These are phyloP conservation scores for Drosophila simulans DNA, from an alignment of 1,140 invertebrate genomes.

Conservation along the genomic window DNA sequence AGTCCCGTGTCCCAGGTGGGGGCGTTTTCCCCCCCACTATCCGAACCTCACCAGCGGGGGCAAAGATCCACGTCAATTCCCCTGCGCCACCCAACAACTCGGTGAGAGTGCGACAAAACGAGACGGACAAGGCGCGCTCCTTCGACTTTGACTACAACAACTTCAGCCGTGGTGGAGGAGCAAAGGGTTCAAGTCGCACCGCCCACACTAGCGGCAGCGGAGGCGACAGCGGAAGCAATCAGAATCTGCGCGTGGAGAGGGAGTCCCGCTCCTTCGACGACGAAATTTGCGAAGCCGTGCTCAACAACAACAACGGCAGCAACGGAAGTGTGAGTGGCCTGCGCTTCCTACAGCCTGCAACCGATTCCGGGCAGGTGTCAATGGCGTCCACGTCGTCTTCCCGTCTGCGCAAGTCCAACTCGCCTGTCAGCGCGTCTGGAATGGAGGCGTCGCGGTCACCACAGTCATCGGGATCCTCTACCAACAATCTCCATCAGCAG, in stretches of 20 bases:
- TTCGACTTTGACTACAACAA: conserved; percentile 81
- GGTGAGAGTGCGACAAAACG: conserved; percentile 50
- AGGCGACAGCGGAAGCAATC: conserved; percentile 62
- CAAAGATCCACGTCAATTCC: conserved; percentile 29
- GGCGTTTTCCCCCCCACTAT: conserved; percentile 57
- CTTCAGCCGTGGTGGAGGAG: conserved; percentile 49
- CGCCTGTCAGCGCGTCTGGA: conserved; percentile 30
- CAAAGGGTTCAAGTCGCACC: conserved; percentile 14
- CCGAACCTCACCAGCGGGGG: conserved; percentile 35
- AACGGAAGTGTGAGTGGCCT: conserved; percentile 15
- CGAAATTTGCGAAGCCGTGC: conserved; percentile 71
- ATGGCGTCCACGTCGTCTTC: conserved; percentile 10
- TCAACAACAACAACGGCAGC: conserved; percentile 55
- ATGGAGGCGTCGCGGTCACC: conserved; percentile 65
- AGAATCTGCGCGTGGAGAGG: conserved; percentile 70
- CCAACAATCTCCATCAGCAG: conserved; percentile 63
- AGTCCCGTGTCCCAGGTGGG: conserved; percentile 30
- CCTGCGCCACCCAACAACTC: conserved; percentile 1
- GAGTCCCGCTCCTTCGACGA: conserved; percentile 84
- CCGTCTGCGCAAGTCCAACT: conserved; percentile 54
- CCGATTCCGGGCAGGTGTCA: conserved; percentile 11
- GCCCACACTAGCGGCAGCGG: conserved; percentile 41
- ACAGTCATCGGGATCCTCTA: conserved; percentile 75
- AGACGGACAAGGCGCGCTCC: conserved; percentile 78
- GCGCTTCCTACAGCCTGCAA: conserved; percentile 62